A percentile compares a stretch with the other conserved stretches of the same genome.
Evolutionary conservation across 2,113 vertebrate species (phyloP).

Genomic region (Amphilophus citrinellus): DNA sequence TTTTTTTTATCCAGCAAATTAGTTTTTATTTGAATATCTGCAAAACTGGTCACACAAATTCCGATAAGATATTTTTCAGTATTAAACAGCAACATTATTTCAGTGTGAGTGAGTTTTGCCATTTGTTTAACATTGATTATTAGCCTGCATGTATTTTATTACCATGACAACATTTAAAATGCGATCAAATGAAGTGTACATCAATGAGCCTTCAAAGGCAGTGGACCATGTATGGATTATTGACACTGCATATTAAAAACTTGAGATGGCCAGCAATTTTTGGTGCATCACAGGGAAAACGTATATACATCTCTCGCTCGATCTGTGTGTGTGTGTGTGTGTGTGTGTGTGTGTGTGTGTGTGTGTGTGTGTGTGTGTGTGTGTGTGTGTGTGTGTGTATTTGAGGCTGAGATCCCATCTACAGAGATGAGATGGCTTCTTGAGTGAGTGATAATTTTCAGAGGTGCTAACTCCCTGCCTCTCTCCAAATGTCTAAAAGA

Average conservation of each 20-base stretch:
- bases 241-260: slow-evolving; percentile 30
- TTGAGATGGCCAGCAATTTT: slow-evolving; percentile 43
- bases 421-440: slow-evolving; percentile 39
- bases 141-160: background rate
- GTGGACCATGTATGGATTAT: slow-evolving; percentile 37
- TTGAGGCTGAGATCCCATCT: slow-evolving; percentile 33
- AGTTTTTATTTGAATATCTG: background rate
- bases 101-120: background rate
- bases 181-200: slow-evolving; percentile 22
- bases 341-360: too few species aligned
- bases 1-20: background rate
- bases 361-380: too few species aligned
- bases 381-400: background rate
- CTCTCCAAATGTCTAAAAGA: slow-evolving; percentile 64
- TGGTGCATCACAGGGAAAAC: slow-evolving; percentile 14
- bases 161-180: background rate
- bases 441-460: slow-evolving; percentile 58
- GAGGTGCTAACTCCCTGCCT: slow-evolving; percentile 57
- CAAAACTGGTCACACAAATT: background rate
- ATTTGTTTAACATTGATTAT: background rate
- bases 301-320: too few species aligned
- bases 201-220: slow-evolving; percentile 13
- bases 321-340: too few species aligned
- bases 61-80: background rate
- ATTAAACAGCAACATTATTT: background rate